These are phyloP conservation scores for Oreochromis aureus DNA, from an alignment of 2,113 vertebrate genomes.

Conservation along the genomic window DNA sequence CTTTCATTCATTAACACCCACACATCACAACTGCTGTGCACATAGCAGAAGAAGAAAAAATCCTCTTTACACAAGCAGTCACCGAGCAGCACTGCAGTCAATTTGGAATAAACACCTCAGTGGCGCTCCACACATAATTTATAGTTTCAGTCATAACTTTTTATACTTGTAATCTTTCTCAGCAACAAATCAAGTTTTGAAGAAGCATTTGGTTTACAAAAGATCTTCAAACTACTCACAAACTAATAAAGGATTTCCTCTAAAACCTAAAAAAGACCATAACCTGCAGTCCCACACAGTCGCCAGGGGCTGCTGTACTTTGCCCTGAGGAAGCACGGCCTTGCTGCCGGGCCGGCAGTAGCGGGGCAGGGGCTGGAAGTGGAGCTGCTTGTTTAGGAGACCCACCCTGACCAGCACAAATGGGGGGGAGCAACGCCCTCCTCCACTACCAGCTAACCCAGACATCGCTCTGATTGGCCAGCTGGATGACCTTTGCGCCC, in stretches of 20 bases:
- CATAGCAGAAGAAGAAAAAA: background rate
- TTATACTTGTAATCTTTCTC: background rate
- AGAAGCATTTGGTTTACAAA: background rate
- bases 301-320: background rate
- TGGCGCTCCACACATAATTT: background rate
- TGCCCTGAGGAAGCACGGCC: conserved; percentile 10
- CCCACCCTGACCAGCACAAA: conserved; percentile 67
- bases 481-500: conserved; percentile 64
- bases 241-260: background rate
- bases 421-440: conserved; percentile 34
- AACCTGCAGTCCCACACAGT: background rate
- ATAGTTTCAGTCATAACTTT: background rate
- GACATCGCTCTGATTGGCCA: conserved; percentile 50
- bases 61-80: background rate
- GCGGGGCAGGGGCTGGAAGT: conserved; percentile 32
- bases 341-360: background rate
- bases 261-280: background rate
- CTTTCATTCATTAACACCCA: background rate
- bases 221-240: background rate
- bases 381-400: conserved; percentile 55
- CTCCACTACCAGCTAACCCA: conserved; percentile 32
- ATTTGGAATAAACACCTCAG: background rate
- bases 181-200: background rate
- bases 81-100: background rate
- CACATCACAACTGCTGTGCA: background rate